Evolutionary conservation across 2,888 invertebrate species (phyloP).

Genomic region (Epinotia demarniana): DNA sequence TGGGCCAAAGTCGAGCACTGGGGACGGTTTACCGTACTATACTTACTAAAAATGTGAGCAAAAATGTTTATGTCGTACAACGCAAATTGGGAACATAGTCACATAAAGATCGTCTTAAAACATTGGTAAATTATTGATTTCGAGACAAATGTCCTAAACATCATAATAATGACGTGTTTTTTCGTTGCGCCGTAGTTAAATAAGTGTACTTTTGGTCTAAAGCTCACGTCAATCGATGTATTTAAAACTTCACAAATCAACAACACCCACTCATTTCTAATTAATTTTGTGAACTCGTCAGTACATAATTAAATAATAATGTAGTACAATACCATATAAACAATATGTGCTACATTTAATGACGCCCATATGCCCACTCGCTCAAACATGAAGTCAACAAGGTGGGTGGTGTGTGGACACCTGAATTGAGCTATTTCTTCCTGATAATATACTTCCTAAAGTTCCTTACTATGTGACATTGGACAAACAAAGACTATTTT

Average conservation of each 20-base stretch:
- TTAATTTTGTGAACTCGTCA: slow-evolving; percentile 19
- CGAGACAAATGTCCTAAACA: no score
- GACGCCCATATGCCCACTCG: slow-evolving; percentile 39
- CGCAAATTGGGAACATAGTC: no score
- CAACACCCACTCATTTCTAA: slow-evolving; percentile 5
- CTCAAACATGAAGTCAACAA: slow-evolving; percentile 31
- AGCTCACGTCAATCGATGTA: background rate
- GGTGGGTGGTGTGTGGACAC: background rate
- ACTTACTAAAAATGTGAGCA: no score
- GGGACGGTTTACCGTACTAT: no score
- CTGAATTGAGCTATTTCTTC: slow-evolving; percentile 31
- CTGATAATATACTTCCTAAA: slow-evolving; percentile 10
- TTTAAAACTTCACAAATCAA: background rate
- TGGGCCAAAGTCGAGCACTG: no score
- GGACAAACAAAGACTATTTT: background rate
- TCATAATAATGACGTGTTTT: no score
- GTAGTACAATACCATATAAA: slow-evolving; percentile 37
- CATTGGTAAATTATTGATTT: no score
- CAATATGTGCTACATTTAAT: slow-evolving; percentile 29
- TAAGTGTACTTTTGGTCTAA: no score
- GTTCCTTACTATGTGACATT: slow-evolving; percentile 29
- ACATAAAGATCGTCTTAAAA: no score
- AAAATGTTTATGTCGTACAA: no score
- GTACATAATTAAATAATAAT: slow-evolving; percentile 31
- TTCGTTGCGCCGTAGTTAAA: no score